These are phyloP conservation scores for Pseudorectes ferrugineus DNA, from an alignment of 2,113 vertebrate species.

Conservation along the genomic window DNA sequence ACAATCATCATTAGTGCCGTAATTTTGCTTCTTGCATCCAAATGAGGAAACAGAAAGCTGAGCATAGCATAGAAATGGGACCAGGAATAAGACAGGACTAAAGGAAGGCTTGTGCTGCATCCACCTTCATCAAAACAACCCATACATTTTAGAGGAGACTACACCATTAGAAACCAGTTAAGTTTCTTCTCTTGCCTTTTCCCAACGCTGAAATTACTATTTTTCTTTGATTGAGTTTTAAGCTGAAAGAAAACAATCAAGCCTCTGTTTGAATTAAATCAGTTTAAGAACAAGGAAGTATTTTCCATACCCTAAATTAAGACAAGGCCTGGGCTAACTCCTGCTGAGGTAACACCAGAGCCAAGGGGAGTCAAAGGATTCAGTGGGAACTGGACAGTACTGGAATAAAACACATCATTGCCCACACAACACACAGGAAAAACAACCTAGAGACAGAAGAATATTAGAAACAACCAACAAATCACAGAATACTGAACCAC, in stretches of 20 bases:
- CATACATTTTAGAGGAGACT: background rate
- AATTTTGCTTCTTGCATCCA: background rate
- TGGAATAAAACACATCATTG: accelerated
- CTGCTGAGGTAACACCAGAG: background rate
- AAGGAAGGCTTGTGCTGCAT: background rate
- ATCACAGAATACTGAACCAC: background rate
- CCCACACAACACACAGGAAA: background rate
- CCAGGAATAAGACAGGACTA: background rate
- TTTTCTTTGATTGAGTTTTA: background rate
- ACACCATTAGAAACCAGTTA: background rate
- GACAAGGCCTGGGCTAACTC: background rate
- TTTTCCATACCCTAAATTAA: background rate
- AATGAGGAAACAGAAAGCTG: background rate
- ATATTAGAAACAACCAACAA: background rate
- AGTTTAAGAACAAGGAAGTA: background rate
- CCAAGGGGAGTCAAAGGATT: background rate
- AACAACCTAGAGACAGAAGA: background rate
- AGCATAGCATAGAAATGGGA: background rate
- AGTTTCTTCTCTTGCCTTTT: background rate
- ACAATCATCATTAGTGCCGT: background rate
- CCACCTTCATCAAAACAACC: background rate
- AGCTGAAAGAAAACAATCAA: background rate
- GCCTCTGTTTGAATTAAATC: background rate
- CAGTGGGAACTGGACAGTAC: accelerated
- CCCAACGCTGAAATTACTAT: accelerated